Evolutionary conservation across 2,113 vertebrate genomes (phyloP).

Genomic region (Cyprichromis sp.): DNA sequence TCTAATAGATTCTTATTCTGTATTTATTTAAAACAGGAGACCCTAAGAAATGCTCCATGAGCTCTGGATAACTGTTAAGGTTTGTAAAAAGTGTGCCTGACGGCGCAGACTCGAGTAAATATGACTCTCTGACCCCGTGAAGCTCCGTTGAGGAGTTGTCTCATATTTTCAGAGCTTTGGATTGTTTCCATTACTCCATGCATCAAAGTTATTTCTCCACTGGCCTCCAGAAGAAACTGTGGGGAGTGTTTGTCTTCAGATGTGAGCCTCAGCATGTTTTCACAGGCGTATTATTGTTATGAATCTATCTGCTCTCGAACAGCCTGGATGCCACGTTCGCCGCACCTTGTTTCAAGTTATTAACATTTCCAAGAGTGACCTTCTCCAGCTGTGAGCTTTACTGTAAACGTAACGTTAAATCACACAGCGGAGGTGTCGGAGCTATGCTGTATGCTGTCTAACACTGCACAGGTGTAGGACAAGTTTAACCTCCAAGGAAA

Average conservation of each 20-base stretch:
- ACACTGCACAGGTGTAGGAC: not conserved
- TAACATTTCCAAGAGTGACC: not conserved
- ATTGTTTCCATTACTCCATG: not conserved
- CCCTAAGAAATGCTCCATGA: not conserved
- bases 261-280: not conserved
- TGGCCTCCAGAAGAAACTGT: not conserved
- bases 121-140: not conserved
- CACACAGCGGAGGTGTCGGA: not conserved
- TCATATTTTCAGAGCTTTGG: not conserved
- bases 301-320: not conserved
- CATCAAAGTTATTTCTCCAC: not conserved
- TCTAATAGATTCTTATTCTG: not conserved
- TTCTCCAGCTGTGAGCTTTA: not conserved
- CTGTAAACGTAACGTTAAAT: not conserved
- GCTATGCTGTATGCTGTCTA: not conserved
- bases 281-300: not conserved
- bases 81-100: not conserved
- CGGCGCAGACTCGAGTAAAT: not conserved
- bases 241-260: not conserved
- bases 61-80: not conserved
- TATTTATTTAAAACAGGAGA: not conserved
- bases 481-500: not conserved
- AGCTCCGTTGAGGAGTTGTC: not conserved
- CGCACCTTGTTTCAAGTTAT: not conserved
- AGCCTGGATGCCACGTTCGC: not conserved